Evolutionary conservation across 2,888 invertebrate genomes (phyloP).

Genomic region (Drosophila barbarae): DNA sequence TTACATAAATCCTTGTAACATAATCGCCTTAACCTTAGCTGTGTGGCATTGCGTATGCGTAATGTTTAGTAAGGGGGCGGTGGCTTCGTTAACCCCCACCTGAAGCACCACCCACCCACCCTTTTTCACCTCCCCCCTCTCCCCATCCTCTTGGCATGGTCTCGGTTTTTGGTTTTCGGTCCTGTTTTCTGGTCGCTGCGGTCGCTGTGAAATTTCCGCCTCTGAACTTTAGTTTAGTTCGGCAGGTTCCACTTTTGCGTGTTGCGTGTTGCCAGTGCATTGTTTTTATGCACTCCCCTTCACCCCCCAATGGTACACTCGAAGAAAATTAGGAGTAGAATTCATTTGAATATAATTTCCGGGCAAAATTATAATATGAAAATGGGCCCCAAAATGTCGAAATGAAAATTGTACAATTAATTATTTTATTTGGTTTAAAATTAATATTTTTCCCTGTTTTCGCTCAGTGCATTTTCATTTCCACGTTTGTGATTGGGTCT

Average conservation of each 20-base stretch:
- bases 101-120: background rate
- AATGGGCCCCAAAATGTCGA: background rate
- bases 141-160: conserved; percentile 4
- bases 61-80: conserved; percentile 36
- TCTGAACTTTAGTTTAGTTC: conserved; percentile 49
- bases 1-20: background rate
- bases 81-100: background rate
- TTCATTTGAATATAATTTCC: no score
- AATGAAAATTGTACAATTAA: background rate
- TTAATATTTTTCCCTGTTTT: background rate
- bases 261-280: conserved; percentile 48
- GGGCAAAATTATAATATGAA: no score
- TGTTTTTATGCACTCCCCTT: conserved; percentile 36
- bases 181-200: conserved; percentile 58
- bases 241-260: conserved; percentile 33
- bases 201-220: conserved; percentile 64
- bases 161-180: conserved; percentile 37
- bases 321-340: background rate
- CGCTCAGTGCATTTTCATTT: background rate
- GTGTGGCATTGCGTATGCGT: conserved; percentile 37
- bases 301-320: background rate
- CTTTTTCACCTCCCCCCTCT: background rate
- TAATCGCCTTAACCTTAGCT: background rate
- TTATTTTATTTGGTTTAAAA: background rate
- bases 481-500: conserved; percentile 39